These are phyloP conservation scores for Drosophila gunungcola DNA, from an alignment of 1,140 invertebrate species.

Conservation along the genomic window DNA sequence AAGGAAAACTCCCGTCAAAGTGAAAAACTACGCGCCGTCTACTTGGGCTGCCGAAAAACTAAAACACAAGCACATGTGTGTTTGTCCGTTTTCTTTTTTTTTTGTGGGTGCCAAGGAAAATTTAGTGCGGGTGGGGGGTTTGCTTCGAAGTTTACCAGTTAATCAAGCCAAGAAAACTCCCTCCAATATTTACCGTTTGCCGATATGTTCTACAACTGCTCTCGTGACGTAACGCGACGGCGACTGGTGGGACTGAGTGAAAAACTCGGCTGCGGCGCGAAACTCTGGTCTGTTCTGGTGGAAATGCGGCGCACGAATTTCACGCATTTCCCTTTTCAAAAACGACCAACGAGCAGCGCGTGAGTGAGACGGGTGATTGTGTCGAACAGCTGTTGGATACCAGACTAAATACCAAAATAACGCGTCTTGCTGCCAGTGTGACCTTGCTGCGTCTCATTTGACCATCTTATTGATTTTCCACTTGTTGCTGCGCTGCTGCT, in stretches of 20 bases:
- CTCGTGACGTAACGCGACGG: conserved; percentile 38
- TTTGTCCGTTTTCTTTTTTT: neutral
- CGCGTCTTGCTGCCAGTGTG: neutral
- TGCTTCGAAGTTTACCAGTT: neutral
- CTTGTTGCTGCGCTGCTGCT: conserved; percentile 31
- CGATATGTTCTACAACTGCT: conserved; percentile 9
- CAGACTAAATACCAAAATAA: conserved; percentile 14
- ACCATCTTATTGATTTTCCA: conserved; percentile 34
- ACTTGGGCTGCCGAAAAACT: conserved; percentile 22
- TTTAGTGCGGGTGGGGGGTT: conserved; percentile 4
- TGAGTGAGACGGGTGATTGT: conserved; percentile 6
- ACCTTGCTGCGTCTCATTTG: neutral
- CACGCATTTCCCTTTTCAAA: conserved; percentile 42
- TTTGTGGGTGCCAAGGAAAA: conserved; percentile 2
- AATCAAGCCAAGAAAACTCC: conserved; percentile 12
- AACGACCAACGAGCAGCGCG: conserved; percentile 11
- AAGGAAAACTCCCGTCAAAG: conserved; percentile 37
- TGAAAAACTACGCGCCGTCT: conserved; percentile 45
- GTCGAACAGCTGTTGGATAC: conserved; percentile 9
- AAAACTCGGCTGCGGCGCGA: conserved; percentile 24
- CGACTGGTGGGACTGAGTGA: conserved; percentile 31
- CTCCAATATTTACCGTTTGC: conserved; percentile 8
- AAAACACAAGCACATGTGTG: conserved; percentile 25
- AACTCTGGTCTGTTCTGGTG: conserved; percentile 28
- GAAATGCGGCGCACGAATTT: conserved; percentile 33